A percentile compares a stretch with the other conserved stretches of the same genome.
Evolutionary conservation across 2,113 vertebrate species (phyloP).

Genomic region (Oncorhynchus clarkii): DNA sequence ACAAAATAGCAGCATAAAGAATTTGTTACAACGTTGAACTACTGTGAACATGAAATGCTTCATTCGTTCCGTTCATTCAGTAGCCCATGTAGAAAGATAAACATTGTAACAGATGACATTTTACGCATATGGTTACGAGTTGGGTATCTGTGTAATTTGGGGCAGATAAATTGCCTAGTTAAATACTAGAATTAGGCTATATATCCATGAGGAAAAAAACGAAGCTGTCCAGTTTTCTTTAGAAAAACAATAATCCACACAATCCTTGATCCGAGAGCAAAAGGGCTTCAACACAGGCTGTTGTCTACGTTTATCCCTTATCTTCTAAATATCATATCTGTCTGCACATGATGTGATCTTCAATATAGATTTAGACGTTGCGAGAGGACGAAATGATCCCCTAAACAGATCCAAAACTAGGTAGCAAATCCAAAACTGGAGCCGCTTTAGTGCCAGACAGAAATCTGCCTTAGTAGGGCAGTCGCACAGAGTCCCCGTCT

Average conservation of each 20-base stretch:
- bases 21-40: constrained; percentile 21
- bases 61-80: constrained; percentile 5
- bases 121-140: constrained; percentile 19
- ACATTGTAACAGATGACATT: constrained; percentile 17
- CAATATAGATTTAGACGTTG: constrained; percentile 5
- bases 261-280: constrained; percentile 68
- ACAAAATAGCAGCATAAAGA: constrained; percentile 20
- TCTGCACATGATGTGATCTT: constrained; percentile 50
- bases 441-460: constrained; percentile 5
- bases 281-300: constrained; percentile 34
- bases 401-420: constrained; percentile 22
- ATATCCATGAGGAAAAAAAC: constrained; percentile 68
- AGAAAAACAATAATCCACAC: constrained; percentile 68
- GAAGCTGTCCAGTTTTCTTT: constrained; percentile 55
- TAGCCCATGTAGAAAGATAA: neutral
- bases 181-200: constrained; percentile 30
- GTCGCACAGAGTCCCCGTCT: constrained; percentile 44
- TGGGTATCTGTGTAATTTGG: neutral
- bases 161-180: constrained; percentile 25
- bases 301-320: constrained; percentile 37
- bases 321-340: constrained; percentile 48
- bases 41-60: constrained; percentile 5
- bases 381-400: constrained; percentile 35
- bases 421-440: constrained; percentile 53
- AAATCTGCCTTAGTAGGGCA: constrained; percentile 45